Percentiles rank a stretch among this genome's conserved stretches.
These are phyloP conservation scores for Rambutsinella grinnellia DNA, from an alignment of 2,888 invertebrate genomes.

Conservation along the genomic window DNA sequence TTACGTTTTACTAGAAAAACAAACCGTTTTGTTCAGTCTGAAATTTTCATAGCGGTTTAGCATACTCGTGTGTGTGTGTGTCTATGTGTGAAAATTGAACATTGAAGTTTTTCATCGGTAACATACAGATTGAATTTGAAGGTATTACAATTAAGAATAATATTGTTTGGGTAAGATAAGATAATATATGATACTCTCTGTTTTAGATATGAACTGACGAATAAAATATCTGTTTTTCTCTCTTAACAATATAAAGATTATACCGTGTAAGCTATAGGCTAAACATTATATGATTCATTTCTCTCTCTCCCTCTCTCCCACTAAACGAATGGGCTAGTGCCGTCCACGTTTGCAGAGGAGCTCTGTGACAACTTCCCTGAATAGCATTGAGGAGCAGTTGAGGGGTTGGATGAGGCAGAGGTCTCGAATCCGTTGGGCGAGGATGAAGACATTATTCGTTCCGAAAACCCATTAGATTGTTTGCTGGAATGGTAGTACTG, in stretches of 20 bases:
- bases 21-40: not conserved
- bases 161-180: conserved; percentile 11
- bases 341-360: conserved; percentile 21
- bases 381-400: conserved; percentile 15
- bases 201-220: conserved; percentile 20
- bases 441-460: not conserved
- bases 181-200: conserved; percentile 18
- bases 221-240: conserved; percentile 42
- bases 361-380: conserved; percentile 24
- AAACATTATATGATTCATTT: not conserved
- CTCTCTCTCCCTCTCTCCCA: conserved; percentile 26
- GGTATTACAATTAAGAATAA: conserved; percentile 25
- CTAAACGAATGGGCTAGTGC: conserved; percentile 23
- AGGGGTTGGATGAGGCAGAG: conserved; percentile 3
- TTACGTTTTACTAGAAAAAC: too few species aligned
- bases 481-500: conserved; percentile 34
- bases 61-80: too few species aligned
- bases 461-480: conserved; percentile 12
- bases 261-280: conserved; percentile 19
- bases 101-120: conserved; percentile 47
- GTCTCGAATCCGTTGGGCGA: not conserved
- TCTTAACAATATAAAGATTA: conserved; percentile 8
- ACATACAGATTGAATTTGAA: conserved; percentile 35
- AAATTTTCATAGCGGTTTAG: too few species aligned
- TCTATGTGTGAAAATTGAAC: not conserved